These are phyloP conservation scores for Lycodopsis pacificus DNA, from an alignment of 2,797 vertebrate genomes.

Conservation along the genomic window DNA sequence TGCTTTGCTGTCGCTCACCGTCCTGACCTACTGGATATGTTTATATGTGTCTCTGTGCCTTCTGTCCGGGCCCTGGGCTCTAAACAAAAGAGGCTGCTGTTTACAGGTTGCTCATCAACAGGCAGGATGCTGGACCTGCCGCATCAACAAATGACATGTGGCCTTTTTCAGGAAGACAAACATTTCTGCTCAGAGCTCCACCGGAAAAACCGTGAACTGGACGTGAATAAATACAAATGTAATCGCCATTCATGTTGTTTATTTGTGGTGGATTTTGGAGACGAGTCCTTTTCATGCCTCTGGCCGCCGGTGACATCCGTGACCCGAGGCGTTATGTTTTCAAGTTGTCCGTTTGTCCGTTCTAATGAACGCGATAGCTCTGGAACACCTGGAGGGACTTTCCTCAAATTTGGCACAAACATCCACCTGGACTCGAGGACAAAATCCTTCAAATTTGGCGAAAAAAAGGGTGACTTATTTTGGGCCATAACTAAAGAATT, in stretches of 20 bases:
- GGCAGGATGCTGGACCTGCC: constrained; percentile 22
- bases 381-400: too few relatives aligned
- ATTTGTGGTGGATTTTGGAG: not conserved
- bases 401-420: too few relatives aligned
- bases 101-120: constrained; percentile 26
- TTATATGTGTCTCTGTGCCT: constrained; percentile 19
- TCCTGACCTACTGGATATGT: constrained; percentile 35
- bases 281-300: not conserved
- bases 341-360: too few relatives aligned
- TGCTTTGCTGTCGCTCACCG: constrained; percentile 68
- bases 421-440: too few relatives aligned
- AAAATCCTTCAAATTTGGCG: too few relatives aligned
- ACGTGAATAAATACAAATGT: not conserved
- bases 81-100: constrained; percentile 57
- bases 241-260: not conserved
- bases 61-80: constrained; percentile 16
- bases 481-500: too few relatives aligned
- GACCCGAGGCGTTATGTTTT: too few relatives aligned
- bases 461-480: too few relatives aligned
- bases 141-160: constrained; percentile 64
- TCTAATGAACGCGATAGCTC: too few relatives aligned
- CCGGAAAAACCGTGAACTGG: not conserved
- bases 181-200: not conserved
- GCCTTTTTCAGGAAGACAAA: not conserved
- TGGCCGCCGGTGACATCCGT: too few relatives aligned